Evolutionary conservation across 2,888 invertebrate genomes (phyloP).

Genomic region (Eutolmus rufibarbis): DNA sequence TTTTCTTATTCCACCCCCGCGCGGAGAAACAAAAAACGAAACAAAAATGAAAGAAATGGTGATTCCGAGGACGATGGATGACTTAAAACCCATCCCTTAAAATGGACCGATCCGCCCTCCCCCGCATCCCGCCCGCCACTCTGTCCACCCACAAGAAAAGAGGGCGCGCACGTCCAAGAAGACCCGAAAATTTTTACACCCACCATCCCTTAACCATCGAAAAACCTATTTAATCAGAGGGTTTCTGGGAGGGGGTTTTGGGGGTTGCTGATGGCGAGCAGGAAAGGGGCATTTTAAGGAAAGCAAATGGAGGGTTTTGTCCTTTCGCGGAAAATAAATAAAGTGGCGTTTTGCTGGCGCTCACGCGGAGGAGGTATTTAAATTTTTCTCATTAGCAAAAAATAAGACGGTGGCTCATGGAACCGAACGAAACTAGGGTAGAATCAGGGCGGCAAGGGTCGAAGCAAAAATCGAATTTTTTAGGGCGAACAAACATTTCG

Average conservation of each 20-base stretch:
- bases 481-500: neutral
- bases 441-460: neutral
- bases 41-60: neutral
- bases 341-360: slow-evolving; percentile 18
- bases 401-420: neutral
- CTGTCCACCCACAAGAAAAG: neutral
- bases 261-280: no score
- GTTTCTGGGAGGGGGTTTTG: no score
- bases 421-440: neutral
- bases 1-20: neutral
- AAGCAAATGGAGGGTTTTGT: slow-evolving; percentile 17
- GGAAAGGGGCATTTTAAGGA: neutral
- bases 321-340: slow-evolving; percentile 36
- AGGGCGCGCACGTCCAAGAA: neutral
- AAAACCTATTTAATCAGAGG: neutral
- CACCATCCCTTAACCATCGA: neutral
- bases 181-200: neutral
- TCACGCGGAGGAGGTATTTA: slow-evolving; percentile 15
- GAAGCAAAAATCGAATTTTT: no score
- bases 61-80: slow-evolving; percentile 26
- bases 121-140: neutral
- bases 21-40: neutral
- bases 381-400: slow-evolving; percentile 39
- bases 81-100: neutral
- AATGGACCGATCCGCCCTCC: neutral